Base-by-base conservation (phyloP, 2,113 vertebrate species). In the Nesogale talazaci region DNA sequence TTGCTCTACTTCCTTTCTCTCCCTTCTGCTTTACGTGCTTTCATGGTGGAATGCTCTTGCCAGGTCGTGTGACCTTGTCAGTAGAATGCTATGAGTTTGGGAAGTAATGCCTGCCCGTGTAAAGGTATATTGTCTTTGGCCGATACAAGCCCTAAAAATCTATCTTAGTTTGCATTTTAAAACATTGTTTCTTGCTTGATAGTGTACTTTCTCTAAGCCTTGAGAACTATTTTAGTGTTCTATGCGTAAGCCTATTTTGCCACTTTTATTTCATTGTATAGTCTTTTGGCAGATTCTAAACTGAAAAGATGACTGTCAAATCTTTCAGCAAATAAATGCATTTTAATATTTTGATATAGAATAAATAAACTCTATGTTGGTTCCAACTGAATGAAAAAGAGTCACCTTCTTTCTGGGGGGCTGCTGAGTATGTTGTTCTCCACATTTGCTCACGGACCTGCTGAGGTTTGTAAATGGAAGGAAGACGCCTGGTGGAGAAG, bases 101-200 rank as follows among this genome's bases (percentile, higher is more conserved):
- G 7, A 85, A 82, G 31, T 72, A 34, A 80, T 31, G 88, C 31
- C 65, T 86, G 77, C 14, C 25, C 15, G 25, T 85, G 17, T 17
- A 57, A 31, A 90, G 27, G 52, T 69, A 40, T 78, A 40, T 40
- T 57, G 9, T 70, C 29, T 19, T 82, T 76, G 92, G 78, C 46
- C 67, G n/a, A 84, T 91, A 57, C 27, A 79, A 65, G 74, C 72
- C 79, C 52, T 89, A 88, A 82, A 78, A 85, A 78, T 52, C 16
- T 69, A 52, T 83, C 83, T 91, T 78, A 11, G 36, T 57, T 91
- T 85, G 92, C 59, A 75, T 82, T 80, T 91, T 72, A 77, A 67
- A 72, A 76, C 65, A 40, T 16, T 84, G 19, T 83, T 57, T 67
- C 6, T 90, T 20, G 38, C 42, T 83, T 83, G 25, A 34, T 82